Evolutionary conservation across 2,113 vertebrate species (phyloP), one percentile per base, ranked within the genome.

Genomic region (Prietella phreatophila): DNA sequence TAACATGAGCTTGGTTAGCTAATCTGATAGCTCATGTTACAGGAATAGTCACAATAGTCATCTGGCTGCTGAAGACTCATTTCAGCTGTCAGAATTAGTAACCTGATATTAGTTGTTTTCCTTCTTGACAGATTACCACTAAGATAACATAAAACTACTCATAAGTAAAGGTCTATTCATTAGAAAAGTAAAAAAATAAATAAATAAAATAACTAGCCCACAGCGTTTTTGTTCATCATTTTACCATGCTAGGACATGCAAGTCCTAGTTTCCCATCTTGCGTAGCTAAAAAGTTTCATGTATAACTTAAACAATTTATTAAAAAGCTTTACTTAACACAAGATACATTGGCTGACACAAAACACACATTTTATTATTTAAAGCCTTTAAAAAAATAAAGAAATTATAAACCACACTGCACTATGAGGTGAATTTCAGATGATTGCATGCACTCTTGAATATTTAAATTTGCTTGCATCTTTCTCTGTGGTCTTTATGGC

Each of bases 371-470:
- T 25, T 8, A 47, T 47, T 75, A 47, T 22, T 0, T 78, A 1
- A 53, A 50, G 22, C 75, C 25, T 42, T 22, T 0, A n/a, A 65
- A 50, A 50, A 50, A 42, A 36, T 36, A 47, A 47, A 50, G 9
- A 50, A 10, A 50, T 50, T 10, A 50, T 75, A 78, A 78, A 11
- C 42, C 27, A 30, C 50, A 53, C 50, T 80, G 76, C 27, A 4
- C 50, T 17, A 56, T 80, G 15, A 80, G 0, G 4, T 79, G 76
- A 53, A 53, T 80, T 53, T 55, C 50, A 75, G 42, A 50, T 78
- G 42, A 10, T 78, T 78, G 25, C 75, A 79, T 79, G 76, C 76
- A 79, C 27, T 80, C 14, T 19, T 78, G 39, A 78, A 78, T 50
- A 78, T 27, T 50, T 78, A 50, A 78, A 78, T 47, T 53, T 53